A percentile compares a stretch with the other conserved stretches of the same genome.
Evolutionary conservation across 2,797 vertebrate species (phyloP).

Genomic region (Poecilia picta): DNA sequence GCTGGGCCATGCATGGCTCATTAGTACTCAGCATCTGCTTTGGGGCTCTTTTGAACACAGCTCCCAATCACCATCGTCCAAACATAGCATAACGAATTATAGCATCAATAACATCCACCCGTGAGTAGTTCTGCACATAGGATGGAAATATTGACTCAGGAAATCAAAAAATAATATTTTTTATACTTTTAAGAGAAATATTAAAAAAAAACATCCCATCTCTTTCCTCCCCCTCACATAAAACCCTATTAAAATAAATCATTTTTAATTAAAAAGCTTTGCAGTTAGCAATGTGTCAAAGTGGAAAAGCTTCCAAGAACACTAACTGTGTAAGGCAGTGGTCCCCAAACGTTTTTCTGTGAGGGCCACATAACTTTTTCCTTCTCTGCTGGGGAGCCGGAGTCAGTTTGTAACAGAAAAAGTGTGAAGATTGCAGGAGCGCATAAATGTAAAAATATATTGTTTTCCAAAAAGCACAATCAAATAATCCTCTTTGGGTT

Average conservation of each 20-base stretch:
- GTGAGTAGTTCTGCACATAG: not conserved
- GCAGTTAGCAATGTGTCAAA: not conserved
- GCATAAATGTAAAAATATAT: too few species aligned
- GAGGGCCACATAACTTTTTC: too few species aligned
- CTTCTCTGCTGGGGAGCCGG: too few species aligned
- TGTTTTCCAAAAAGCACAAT: too few species aligned
- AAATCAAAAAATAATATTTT: not conserved
- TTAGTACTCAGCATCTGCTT: conserved; percentile 73
- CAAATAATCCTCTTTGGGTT: too few species aligned
- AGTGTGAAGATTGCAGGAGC: too few species aligned
- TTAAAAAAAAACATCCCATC: not conserved
- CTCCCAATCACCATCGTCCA: conserved; percentile 29
- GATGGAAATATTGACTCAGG: not conserved
- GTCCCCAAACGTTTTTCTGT: too few species aligned
- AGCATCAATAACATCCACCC: not conserved
- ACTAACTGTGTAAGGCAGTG: not conserved
- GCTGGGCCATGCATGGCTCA: conserved; percentile 53
- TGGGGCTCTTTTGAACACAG: conserved; percentile 35
- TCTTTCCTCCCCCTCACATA: not conserved
- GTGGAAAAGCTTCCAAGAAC: not conserved
- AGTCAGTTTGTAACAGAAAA: too few species aligned
- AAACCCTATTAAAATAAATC: not conserved
- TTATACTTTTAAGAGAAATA: not conserved
- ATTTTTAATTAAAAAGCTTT: not conserved
- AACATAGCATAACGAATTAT: not conserved